Conservation (phyloP, 1,140 invertebrate genomes). For the Portunus trituberculatus region DNA sequence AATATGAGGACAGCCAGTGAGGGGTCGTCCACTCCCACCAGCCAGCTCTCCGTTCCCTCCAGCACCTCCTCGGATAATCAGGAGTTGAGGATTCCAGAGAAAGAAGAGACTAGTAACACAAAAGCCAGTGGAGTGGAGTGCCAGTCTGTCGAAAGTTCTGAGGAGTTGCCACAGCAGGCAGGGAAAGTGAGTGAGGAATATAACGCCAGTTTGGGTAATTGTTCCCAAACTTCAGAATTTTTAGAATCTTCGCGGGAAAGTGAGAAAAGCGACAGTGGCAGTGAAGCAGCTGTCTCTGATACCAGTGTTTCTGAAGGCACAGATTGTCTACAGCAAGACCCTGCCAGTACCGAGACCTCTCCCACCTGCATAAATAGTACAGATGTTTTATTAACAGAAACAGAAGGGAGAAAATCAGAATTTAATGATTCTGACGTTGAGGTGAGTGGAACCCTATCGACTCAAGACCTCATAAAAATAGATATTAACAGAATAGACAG, state of each 20-base stretch:
- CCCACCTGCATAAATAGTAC: background rate
- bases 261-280: background rate
- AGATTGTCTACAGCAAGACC: background rate
- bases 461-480: background rate
- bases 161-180: background rate
- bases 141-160: background rate
- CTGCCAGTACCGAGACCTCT: background rate
- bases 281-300: no score
- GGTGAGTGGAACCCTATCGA: background rate
- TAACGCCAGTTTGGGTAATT: background rate
- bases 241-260: background rate
- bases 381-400: background rate
- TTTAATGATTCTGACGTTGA: background rate
- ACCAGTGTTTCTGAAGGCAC: no score
- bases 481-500: background rate
- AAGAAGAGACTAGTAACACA: background rate
- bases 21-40: conserved; percentile 64
- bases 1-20: conserved; percentile 71
- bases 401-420: no score
- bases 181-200: background rate
- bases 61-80: conserved; percentile 54
- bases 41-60: conserved; percentile 61
- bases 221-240: background rate
- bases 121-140: background rate
- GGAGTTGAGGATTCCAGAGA: background rate